Percentiles rank a stretch among this genome's conserved stretches.
phyloP scores from a whole-genome alignment of 1,140 invertebrate species.

The Grapholita molesta region DNA sequence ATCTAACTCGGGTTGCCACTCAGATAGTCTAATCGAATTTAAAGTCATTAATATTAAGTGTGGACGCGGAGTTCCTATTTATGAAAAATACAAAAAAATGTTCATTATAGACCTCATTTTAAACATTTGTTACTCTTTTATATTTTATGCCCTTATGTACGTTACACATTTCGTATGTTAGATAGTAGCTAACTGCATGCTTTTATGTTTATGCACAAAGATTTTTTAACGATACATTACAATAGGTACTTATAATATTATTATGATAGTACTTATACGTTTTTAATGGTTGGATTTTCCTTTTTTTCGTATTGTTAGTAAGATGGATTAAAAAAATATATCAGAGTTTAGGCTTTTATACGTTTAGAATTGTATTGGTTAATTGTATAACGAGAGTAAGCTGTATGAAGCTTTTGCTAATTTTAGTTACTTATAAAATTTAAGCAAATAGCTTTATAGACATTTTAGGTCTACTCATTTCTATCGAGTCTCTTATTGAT shows the following conservation, averaged over 20 bases:
- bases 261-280: conserved; percentile 26
- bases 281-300: conserved; percentile 23
- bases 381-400: not conserved
- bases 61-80: conserved; percentile 57
- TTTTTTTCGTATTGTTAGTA: conserved; percentile 27
- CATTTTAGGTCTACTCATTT: not conserved
- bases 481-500: not conserved
- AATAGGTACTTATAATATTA: no score
- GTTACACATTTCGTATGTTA: conserved; percentile 12
- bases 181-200: conserved; percentile 12
- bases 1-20: conserved; percentile 3
- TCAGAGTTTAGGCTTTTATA: not conserved
- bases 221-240: conserved; percentile 16
- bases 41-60: conserved; percentile 43
- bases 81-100: conserved; percentile 36
- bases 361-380: not conserved
- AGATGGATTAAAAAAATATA: conserved; percentile 24
- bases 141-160: conserved; percentile 31
- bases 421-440: not conserved
- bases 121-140: conserved; percentile 19
- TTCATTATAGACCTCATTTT: conserved; percentile 28
- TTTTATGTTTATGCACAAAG: conserved; percentile 28
- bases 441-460: not conserved
- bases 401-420: no score
- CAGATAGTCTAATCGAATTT: conserved; percentile 35